These are phyloP conservation scores for Meandrusa payeni DNA, from an alignment of 2,888 invertebrate species.

Conservation along the genomic window DNA sequence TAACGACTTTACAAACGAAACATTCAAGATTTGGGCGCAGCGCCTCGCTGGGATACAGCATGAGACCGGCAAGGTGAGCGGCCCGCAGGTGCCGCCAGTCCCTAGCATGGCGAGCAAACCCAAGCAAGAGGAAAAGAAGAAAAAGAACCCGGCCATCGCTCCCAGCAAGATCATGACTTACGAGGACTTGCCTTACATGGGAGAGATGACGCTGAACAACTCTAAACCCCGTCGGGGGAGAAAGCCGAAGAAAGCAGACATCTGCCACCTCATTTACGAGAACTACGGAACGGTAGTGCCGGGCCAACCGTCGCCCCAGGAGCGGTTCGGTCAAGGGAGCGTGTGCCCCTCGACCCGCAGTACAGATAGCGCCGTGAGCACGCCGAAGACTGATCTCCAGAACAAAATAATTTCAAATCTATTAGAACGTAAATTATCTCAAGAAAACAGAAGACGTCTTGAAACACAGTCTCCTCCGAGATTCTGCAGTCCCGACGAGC, in stretches of 20 bases:
- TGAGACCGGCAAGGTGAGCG: conserved; percentile 60
- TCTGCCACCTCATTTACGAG: conserved; percentile 94
- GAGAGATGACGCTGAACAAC: conserved; percentile 94
- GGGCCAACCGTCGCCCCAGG: conserved; percentile 83
- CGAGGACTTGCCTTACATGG: conserved; percentile 94
- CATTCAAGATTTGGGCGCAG: conserved; percentile 88
- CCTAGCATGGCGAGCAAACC: conserved; percentile 50
- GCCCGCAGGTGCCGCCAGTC: conserved; percentile 41
- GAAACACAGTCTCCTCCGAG: conserved; percentile 56
- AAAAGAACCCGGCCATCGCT: conserved; percentile 62
- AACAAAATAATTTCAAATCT: conserved; percentile 86
- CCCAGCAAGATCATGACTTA: conserved; percentile 83
- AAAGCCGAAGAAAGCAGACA: conserved; percentile 95
- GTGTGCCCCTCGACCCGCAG: conserved; percentile 47
- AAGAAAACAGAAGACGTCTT: conserved; percentile 79
- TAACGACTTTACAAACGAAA: conserved; percentile 80
- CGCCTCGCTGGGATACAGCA: conserved; percentile 87
- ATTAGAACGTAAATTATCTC: conserved; percentile 85
- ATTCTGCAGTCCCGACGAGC: conserved; percentile 57
- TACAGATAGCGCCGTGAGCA: conserved; percentile 40
- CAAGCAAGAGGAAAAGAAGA: conserved; percentile 57
- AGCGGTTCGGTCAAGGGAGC: conserved; percentile 52
- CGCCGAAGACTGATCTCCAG: conserved; percentile 83
- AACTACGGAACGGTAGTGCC: conserved; percentile 94
- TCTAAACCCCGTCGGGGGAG: conserved; percentile 92